Base-by-base conservation (phyloP, 2,888 invertebrate genomes). In the Polietes domitor region DNA sequence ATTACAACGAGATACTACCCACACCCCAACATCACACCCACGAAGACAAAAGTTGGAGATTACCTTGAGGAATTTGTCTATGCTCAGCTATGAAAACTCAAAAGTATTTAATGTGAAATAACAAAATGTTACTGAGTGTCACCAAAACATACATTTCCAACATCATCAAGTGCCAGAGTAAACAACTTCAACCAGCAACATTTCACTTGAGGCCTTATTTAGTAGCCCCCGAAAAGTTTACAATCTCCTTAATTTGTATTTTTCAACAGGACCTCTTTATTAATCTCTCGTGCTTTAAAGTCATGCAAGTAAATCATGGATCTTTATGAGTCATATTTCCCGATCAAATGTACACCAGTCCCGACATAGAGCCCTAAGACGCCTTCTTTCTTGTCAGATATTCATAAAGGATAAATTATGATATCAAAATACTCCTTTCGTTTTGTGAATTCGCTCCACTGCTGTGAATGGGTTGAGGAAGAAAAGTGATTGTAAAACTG, bases 11-110 rank as follows among this genome's bases (percentile, higher is more conserved):
- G n/a, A 37, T 17, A 63, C 61, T 19, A 43, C 32, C n/a, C 70
- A 19, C 28, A 43, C 17, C 26, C 10, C 9, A 37, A 37, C 12
- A 9, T 9, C 37, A 37, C 37, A n/a, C 37, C 12, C 17, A 43
- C 12, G 12, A 37, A 3, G 24, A 12, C 43, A 68, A 68, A 68
- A 24, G 43, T 7, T 12, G 63, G 47, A 41, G 24, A 78, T 78
- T 73, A 63, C 78, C 78, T 78, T 32, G 53, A 73, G 78, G 78
- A 53, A 73, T 78, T 73, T 50, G 26, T 41, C 41, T 73, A 41
- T 53, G 37, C 37, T 41, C 10, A 17, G 9, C 63, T 65, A 53
- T 63, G 15, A 72, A 72, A 61, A 65, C 37, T 61, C 50, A 28
- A n/a, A 63, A 63, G 37, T 53, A 63, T 77, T 72, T 63, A 72